Percentiles rank a stretch among this genome's conserved stretches.
Evolutionary conservation across 2,888 invertebrate genomes (phyloP).

Genomic region (Campaea margaritaria): DNA sequence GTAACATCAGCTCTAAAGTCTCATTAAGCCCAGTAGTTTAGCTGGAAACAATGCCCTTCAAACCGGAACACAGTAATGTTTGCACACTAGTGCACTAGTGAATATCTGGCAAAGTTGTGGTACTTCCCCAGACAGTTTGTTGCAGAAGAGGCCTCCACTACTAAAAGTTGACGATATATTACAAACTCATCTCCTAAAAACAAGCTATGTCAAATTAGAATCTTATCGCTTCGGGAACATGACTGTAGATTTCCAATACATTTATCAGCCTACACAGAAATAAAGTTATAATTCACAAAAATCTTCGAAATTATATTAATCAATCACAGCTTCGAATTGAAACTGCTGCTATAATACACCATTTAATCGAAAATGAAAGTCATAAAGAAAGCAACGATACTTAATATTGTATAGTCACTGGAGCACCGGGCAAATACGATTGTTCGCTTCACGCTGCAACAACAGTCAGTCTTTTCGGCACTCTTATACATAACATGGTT

Average conservation of each 20-base stretch:
- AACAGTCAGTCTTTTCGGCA: conserved; percentile 25
- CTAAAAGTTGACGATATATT: no score
- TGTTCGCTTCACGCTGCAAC: conserved; percentile 64
- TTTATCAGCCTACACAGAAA: background rate
- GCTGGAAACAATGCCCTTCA: no score
- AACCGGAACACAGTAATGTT: no score
- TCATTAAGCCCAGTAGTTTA: no score
- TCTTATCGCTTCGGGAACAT: background rate
- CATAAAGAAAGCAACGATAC: conserved; percentile 66
- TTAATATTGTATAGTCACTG: conserved; percentile 77
- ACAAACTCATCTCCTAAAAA: background rate
- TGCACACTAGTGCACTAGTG: no score
- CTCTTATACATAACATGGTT: conserved; percentile 10
- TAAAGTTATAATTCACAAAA: background rate
- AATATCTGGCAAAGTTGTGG: no score
- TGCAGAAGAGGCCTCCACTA: no score
- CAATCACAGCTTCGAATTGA: conserved; percentile 40
- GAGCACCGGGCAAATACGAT: conserved; percentile 75
- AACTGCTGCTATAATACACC: conserved; percentile 51
- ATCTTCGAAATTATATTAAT: conserved; percentile 21
- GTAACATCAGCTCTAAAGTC: no score
- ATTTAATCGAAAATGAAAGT: conserved; percentile 76
- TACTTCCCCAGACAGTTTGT: no score
- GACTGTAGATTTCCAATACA: background rate
- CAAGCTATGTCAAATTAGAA: conserved; percentile 4